Percentiles rank a stretch among this genome's conserved stretches.
These are phyloP conservation scores for Cebidichthys violaceus DNA, from an alignment of 2,113 vertebrate species.

Conservation along the genomic window DNA sequence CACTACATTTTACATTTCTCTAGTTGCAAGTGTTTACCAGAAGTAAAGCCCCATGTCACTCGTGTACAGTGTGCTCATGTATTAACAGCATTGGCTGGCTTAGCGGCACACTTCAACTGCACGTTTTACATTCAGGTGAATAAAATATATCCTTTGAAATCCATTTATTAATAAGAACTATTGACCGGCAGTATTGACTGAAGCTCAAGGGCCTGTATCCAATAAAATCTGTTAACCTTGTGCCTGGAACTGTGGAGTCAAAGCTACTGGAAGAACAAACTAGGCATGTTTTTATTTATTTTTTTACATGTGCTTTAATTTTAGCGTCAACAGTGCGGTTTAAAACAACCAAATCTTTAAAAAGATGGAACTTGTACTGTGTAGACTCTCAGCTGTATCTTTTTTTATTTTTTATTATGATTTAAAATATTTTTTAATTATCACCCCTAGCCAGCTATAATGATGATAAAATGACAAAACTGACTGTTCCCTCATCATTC, in stretches of 20 bases:
- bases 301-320: constrained; percentile 10
- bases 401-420: constrained; percentile 4
- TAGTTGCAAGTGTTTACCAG: constrained; percentile 12
- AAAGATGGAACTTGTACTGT: constrained; percentile 9
- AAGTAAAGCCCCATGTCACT: constrained; percentile 16
- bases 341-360: background rate
- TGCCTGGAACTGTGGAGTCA: constrained; percentile 40
- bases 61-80: constrained; percentile 3
- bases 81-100: constrained; percentile 20
- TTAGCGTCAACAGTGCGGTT: background rate
- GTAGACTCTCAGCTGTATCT: background rate
- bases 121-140: constrained; percentile 59
- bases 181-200: constrained; percentile 67
- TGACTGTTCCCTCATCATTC: constrained; percentile 48
- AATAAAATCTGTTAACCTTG: constrained; percentile 69
- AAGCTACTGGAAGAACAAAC: constrained; percentile 10
- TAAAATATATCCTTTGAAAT: constrained; percentile 69
- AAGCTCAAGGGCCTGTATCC: constrained; percentile 48
- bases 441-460: constrained; percentile 18
- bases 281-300: background rate
- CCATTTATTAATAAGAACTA: constrained; percentile 73
- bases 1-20: constrained; percentile 3
- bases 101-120: constrained; percentile 23
- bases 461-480: constrained; percentile 47
- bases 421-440: constrained; percentile 24